phyloP scores from a whole-genome alignment of 2,888 invertebrate species.

The Ceramica pisi region DNA sequence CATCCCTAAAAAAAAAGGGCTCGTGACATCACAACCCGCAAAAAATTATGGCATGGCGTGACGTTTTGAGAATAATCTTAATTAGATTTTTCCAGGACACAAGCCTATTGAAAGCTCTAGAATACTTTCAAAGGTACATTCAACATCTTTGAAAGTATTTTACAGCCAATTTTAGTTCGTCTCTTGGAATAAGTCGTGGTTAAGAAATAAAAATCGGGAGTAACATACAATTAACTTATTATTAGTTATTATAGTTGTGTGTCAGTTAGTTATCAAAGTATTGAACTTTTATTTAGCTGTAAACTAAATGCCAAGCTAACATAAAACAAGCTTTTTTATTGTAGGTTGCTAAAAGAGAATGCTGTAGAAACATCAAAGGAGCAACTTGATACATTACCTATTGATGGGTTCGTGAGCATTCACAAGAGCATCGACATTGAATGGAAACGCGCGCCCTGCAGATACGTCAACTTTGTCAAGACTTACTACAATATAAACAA shows the following conservation, averaged over 20 bases:
- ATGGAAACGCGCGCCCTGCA: slow-evolving; percentile 86
- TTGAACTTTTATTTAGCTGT: background rate
- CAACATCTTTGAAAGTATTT: no score
- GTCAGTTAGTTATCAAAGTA: no score
- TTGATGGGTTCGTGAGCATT: slow-evolving; percentile 81
- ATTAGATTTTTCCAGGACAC: no score
- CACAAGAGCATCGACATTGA: slow-evolving; percentile 78
- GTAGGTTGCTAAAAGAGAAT: slow-evolving; percentile 83
- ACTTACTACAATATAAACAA: slow-evolving; percentile 90
- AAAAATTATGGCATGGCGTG: no score
- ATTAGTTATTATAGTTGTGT: background rate
- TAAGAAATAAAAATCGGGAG: background rate
- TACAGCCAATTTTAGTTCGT: no score
- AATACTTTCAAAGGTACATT: no score
- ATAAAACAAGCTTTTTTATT: slow-evolving; percentile 10
- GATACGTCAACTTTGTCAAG: slow-evolving; percentile 90
- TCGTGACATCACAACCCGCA: no score
- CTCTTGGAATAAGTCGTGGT: background rate
- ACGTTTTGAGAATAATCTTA: no score
- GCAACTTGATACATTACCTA: slow-evolving; percentile 76
- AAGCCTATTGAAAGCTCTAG: no score
- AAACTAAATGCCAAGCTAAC: background rate
- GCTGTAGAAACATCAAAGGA: slow-evolving; percentile 77
- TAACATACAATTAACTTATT: background rate
- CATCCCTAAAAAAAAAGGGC: no score